Percentiles rank a stretch among this genome's conserved stretches.
These are phyloP conservation scores for Anas platyrhynchos DNA, from an alignment of 2,113 vertebrate species.

Conservation along the genomic window DNA sequence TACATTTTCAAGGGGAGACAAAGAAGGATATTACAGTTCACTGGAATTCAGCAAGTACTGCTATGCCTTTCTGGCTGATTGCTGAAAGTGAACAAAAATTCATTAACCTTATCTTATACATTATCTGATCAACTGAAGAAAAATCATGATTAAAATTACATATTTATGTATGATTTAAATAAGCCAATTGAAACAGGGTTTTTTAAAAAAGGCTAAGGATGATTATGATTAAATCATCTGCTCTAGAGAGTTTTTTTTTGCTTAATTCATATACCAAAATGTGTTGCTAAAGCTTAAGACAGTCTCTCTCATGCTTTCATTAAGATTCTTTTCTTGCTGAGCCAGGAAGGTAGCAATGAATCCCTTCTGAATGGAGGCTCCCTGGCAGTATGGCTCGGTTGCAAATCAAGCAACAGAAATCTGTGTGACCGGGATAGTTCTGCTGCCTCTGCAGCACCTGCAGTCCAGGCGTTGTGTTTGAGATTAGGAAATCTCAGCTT, in stretches of 20 bases:
- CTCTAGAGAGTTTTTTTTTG: neutral
- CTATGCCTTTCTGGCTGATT: neutral
- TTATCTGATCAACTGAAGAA: neutral
- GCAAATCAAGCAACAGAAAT: neutral
- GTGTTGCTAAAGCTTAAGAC: neutral
- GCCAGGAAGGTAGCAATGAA: neutral
- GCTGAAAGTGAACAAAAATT: neutral
- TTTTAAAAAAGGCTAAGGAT: neutral
- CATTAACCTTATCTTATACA: neutral
- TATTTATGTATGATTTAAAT: neutral
- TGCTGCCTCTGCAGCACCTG: conserved; percentile 9
- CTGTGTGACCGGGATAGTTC: neutral
- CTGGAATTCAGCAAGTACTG: neutral
- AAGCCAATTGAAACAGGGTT: neutral
- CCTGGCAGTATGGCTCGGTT: neutral
- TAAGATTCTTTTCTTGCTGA: neutral
- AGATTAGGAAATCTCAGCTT: neutral
- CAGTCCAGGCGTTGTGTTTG: neutral
- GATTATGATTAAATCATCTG: neutral
- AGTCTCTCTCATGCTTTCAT: neutral
- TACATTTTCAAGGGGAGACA: conserved; percentile 41
- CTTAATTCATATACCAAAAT: neutral
- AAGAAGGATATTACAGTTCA: neutral
- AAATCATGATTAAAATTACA: neutral
- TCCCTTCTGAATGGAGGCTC: neutral